Evolutionary conservation across 1,140 invertebrate species (phyloP), one percentile per base, ranked within the genome.

Genomic region (Halesus radiatus): DNA sequence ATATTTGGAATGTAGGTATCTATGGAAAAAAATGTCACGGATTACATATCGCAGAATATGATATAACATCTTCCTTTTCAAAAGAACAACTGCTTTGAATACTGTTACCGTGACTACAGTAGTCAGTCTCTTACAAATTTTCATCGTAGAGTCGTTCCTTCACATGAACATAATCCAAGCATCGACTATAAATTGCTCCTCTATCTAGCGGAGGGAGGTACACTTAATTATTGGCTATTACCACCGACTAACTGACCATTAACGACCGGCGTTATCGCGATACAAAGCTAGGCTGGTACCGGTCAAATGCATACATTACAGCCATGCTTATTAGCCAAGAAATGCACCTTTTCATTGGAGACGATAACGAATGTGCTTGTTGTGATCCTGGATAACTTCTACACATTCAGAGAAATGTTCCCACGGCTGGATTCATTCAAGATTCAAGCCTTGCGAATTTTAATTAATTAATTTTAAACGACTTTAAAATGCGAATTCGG

Each of bases 211-310:
- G 16, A 37, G 23, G 45, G 45, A 50, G 66, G 16, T 70, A 52
- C 72, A 74, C 72, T 74, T 74, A 74, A 74, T 74, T 74, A 76
- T 60, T 62, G 74, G 37, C 54, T 22, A 37, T 62, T 62, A 62
- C 53, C 23, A 45, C 13, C 37, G 32, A 45, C 18, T 50, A 50
- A 50, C 68, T 72, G 37, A n/a, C 50, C 37, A 53, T 53, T 52
- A 53, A 72, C 15, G 32, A 50, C 68, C 68, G 74, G 18, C 52
- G 20, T 54, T 54, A 54, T 56, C 53, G 72, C 50, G 10, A 16
- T 54, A 53, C 50, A 74, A 74, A 54, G 20, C 52, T 53, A 56
- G 52, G 13, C 50, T 23, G 72, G 26, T 23, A 32, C 53, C 20
- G 29, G 23, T 29, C 29, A 16, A 23, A 32, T 50, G 54, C 74